Conservation (phyloP, 2,888 invertebrate species). For the Cryptocephalus primarius region DNA sequence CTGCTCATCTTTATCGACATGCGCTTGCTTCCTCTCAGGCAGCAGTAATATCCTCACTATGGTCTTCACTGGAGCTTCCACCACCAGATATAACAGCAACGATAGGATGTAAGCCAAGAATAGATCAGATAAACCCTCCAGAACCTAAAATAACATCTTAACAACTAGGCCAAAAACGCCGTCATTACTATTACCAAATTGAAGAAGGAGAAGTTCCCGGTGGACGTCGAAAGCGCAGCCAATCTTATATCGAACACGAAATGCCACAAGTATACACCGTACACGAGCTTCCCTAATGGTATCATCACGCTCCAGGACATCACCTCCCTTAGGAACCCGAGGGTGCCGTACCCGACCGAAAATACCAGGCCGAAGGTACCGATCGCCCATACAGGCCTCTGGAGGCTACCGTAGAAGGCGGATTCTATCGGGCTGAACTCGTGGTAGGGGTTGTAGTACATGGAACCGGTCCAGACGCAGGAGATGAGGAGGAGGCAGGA, state of each 20-base stretch:
- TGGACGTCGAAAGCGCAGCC: conserved; percentile 38
- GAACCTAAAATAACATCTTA: background rate
- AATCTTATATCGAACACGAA: conserved; percentile 27
- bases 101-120: conserved; percentile 38
- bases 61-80: conserved; percentile 45
- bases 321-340: conserved; percentile 30
- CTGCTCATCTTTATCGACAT: background rate
- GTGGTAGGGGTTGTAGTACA: conserved; percentile 41
- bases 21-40: conserved; percentile 4
- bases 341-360: conserved; percentile 42
- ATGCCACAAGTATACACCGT: conserved; percentile 30
- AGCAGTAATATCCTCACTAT: conserved; percentile 31
- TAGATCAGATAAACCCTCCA: conserved; percentile 25
- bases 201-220: conserved; percentile 32
- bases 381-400: conserved; percentile 45
- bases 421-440: conserved; percentile 42
- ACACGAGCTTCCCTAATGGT: conserved; percentile 46
- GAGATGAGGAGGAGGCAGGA: conserved; percentile 35
- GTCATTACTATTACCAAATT: conserved; percentile 29
- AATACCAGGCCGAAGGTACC: conserved; percentile 41
- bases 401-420: conserved; percentile 45
- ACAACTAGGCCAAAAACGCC: conserved; percentile 5
- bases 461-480: conserved; percentile 36
- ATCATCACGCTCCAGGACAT: conserved; percentile 47
- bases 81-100: conserved; percentile 40